phyloP scores from a whole-genome alignment of 2,797 vertebrate species.

The Geotrypetes seraphini region DNA sequence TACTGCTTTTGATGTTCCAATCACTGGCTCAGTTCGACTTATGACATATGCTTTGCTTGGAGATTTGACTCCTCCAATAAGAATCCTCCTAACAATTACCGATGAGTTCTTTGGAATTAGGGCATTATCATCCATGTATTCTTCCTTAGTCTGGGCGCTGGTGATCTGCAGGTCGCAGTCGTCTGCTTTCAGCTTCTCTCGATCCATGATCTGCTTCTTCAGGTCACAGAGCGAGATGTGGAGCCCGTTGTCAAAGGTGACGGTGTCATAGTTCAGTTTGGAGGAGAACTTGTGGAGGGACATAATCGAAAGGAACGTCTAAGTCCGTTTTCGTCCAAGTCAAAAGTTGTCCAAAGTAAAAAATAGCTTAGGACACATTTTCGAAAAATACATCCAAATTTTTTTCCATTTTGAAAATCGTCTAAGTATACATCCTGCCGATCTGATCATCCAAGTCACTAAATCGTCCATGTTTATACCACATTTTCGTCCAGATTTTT shows the following conservation, averaged over 20 bases:
- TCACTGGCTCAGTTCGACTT: slow-evolving; percentile 73
- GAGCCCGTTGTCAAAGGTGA: slow-evolving; percentile 86
- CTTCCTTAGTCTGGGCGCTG: slow-evolving; percentile 93
- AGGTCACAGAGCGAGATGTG: slow-evolving; percentile 85
- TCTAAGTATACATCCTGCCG: too few species aligned
- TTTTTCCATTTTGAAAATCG: too few species aligned
- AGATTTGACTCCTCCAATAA: slow-evolving; percentile 72
- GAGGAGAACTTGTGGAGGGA: slow-evolving; percentile 96
- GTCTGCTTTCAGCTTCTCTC: slow-evolving; percentile 83
- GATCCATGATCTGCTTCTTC: slow-evolving; percentile 90
- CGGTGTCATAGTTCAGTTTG: slow-evolving; percentile 91
- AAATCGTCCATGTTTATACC: too few species aligned
- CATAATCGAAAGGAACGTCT: too few species aligned
- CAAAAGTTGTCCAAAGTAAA: too few species aligned
- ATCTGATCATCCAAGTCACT: too few species aligned
- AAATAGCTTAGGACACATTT: too few species aligned
- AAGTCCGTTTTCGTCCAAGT: too few species aligned
- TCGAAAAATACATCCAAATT: too few species aligned
- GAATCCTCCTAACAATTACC: slow-evolving; percentile 86
- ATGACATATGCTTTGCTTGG: slow-evolving; percentile 75
- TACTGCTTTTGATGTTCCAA: slow-evolving; percentile 90
- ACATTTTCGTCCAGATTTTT: too few species aligned
- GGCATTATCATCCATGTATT: slow-evolving; percentile 77
- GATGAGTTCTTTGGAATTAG: slow-evolving; percentile 88
- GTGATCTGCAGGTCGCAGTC: slow-evolving; percentile 95